These are phyloP conservation scores for honey bee (Apis mellifera) DNA, from an alignment of 1,140 invertebrate genomes.

Conservation along the genomic window DNA sequence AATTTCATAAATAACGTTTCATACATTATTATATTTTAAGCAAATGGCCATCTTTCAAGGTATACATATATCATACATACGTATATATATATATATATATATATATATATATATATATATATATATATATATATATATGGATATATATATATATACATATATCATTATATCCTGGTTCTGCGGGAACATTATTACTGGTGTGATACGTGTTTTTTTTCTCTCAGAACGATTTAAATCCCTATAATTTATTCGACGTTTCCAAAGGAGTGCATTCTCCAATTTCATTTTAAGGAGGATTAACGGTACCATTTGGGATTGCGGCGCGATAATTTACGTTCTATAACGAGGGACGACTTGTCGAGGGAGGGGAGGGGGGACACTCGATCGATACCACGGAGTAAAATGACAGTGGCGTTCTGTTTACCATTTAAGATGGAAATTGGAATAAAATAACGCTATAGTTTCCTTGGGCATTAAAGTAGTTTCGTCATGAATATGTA, in stretches of 20 bases:
- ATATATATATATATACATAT: neutral
- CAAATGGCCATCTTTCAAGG: neutral
- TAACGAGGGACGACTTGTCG: conserved; percentile 26
- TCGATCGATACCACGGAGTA: conserved; percentile 25
- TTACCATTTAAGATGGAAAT: conserved; percentile 25
- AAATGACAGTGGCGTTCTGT: conserved; percentile 19
- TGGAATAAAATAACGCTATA: conserved; percentile 1
- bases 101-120: neutral
- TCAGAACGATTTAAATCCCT: conserved; percentile 29
- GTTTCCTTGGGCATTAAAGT: neutral
- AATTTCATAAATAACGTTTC: no score
- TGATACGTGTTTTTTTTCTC: neutral
- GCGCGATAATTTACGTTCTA: conserved; percentile 54
- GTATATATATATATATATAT: neutral
- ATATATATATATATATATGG: neutral
- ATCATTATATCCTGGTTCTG: neutral
- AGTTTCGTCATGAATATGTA: conserved; percentile 25
- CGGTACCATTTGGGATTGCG: conserved; percentile 47
- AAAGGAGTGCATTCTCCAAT: conserved; percentile 57
- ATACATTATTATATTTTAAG: no score
- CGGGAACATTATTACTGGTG: conserved; percentile 16
- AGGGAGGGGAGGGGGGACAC: neutral
- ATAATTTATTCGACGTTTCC: conserved; percentile 52
- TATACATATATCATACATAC: no score
- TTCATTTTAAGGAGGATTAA: conserved; percentile 58